These are phyloP conservation scores for Drosophila seclusa DNA, from an alignment of 2,888 invertebrate genomes.

Conservation along the genomic window DNA sequence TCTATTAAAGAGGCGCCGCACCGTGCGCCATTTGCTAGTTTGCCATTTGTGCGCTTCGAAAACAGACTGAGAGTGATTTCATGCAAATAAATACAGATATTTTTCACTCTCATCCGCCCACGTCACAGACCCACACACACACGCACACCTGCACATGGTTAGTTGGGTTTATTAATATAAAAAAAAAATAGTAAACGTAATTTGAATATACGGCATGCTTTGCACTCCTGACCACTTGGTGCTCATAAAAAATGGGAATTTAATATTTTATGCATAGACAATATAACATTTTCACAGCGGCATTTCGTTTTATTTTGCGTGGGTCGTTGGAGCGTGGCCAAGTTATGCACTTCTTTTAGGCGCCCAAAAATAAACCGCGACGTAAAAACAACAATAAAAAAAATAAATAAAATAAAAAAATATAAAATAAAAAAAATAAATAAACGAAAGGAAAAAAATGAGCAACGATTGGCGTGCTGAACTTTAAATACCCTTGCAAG, in stretches of 20 bases:
- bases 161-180: constrained; percentile 24
- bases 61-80: constrained; percentile 7
- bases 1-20: constrained; percentile 55
- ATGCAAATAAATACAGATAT: constrained; percentile 3
- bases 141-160: not conserved
- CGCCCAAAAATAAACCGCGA: constrained; percentile 68
- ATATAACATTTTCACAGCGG: constrained; percentile 58
- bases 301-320: constrained; percentile 56
- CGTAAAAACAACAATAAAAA: constrained; percentile 42
- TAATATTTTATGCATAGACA: constrained; percentile 62
- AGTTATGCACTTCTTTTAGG: constrained; percentile 74
- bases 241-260: constrained; percentile 74
- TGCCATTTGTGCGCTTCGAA: constrained; percentile 30
- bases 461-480: not conserved
- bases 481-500: constrained; percentile 17
- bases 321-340: constrained; percentile 74
- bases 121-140: not conserved
- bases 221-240: constrained; percentile 68
- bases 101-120: not conserved
- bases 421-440: constrained; percentile 17
- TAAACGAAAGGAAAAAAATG: constrained; percentile 10
- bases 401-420: constrained; percentile 18
- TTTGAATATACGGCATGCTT: constrained; percentile 41
- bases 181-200: constrained; percentile 35
- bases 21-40: constrained; percentile 34